Percentiles rank a stretch among this genome's conserved stretches.
Conservation (phyloP, 2,888 invertebrate genomes). For the Caenorhabditis uteleia region DNA sequence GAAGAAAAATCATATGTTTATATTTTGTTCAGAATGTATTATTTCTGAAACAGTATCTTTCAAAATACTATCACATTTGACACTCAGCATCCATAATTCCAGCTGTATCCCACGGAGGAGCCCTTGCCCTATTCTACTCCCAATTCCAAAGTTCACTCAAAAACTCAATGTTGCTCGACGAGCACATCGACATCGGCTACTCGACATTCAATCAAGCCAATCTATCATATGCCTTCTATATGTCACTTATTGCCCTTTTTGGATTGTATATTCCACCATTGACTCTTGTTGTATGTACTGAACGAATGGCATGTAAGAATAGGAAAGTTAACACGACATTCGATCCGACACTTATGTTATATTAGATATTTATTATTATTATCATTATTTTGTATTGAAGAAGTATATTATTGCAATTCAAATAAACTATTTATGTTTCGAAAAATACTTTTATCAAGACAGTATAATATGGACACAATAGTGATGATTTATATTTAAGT, state of each 20-base stretch:
- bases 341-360: slow-evolving; percentile 38
- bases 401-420: too few relatives aligned
- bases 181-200: slow-evolving; percentile 50
- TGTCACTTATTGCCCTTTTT: slow-evolving; percentile 22
- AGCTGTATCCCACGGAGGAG: slow-evolving; percentile 48
- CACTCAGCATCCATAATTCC: slow-evolving; percentile 4
- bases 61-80: background rate
- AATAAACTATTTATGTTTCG: too few relatives aligned
- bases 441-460: too few relatives aligned
- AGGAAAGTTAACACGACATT: slow-evolving; percentile 14
- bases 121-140: slow-evolving; percentile 42
- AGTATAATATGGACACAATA: too few relatives aligned
- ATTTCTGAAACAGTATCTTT: too few relatives aligned
- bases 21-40: background rate
- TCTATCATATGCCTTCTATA: slow-evolving; percentile 34
- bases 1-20: background rate
- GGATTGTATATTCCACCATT: slow-evolving; percentile 32
- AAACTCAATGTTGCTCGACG: slow-evolving; percentile 48
- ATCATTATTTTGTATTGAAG: background rate
- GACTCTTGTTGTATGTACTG: slow-evolving; percentile 29
- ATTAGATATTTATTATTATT: slow-evolving; percentile 8
- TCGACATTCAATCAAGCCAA: slow-evolving; percentile 37
- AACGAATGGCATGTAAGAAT: slow-evolving; percentile 1
- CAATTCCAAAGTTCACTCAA: slow-evolving; percentile 47
- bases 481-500: too few relatives aligned